Evolutionary conservation across 2,797 vertebrate species (phyloP).

Genomic region (Potorous gilbertii): DNA sequence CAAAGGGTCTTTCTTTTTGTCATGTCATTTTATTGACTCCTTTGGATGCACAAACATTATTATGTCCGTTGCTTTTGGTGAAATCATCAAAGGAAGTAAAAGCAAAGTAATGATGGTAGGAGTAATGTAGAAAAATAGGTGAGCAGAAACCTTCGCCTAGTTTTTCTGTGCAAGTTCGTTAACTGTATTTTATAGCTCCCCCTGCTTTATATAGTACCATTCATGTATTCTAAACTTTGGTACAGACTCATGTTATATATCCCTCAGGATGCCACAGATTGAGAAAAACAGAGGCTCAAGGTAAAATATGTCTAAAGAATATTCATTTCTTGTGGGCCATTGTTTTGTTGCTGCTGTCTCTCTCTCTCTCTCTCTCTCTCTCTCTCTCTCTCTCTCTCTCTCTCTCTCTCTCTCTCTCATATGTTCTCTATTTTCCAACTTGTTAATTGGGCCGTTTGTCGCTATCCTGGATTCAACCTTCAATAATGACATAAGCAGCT

Average conservation of each 20-base stretch:
- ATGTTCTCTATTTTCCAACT: neutral
- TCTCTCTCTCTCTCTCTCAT: neutral
- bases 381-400: neutral
- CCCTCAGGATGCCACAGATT: neutral
- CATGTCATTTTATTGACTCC: constrained; percentile 57
- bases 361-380: neutral
- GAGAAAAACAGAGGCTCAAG: constrained; percentile 4
- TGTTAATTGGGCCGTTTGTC: neutral
- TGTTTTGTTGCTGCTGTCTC: neutral
- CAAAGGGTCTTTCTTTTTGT: constrained; percentile 61
- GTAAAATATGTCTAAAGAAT: constrained; percentile 13
- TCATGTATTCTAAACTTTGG: neutral
- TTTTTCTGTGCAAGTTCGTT: constrained; percentile 15
- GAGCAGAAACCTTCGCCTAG: constrained; percentile 54
- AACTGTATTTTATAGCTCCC: constrained; percentile 17
- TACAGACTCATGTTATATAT: neutral
- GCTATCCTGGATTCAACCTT: neutral
- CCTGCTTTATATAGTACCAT: constrained; percentile 29
- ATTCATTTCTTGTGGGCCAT: neutral
- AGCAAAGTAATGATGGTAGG: constrained; percentile 44
- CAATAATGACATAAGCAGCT: neutral
- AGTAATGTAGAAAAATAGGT: constrained; percentile 58
- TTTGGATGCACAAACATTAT: constrained; percentile 31
- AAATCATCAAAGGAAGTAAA: constrained; percentile 61
- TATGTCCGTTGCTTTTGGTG: constrained; percentile 34